phyloP scores from a whole-genome alignment of 2,113 vertebrate species.

The Reinhardtius hippoglossoides region DNA sequence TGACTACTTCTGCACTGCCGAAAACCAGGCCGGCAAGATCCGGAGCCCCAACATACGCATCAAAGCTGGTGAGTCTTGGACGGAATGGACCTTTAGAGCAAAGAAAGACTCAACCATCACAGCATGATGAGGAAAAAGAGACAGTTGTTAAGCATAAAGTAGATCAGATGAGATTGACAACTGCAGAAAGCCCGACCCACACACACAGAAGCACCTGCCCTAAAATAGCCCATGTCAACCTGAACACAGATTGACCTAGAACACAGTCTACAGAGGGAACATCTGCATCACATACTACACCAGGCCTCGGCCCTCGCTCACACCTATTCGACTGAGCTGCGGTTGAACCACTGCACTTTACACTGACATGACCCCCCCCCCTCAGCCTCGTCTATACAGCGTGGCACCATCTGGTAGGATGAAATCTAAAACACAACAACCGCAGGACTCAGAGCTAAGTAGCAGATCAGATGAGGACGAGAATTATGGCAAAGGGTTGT shows the following conservation, averaged over 20 bases:
- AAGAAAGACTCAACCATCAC: constrained; percentile 21
- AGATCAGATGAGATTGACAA: constrained; percentile 73
- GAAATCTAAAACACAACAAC: constrained; percentile 38
- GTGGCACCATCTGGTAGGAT: constrained; percentile 43
- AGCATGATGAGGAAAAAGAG: constrained; percentile 17
- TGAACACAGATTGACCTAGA: constrained; percentile 78
- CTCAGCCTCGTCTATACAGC: constrained; percentile 21
- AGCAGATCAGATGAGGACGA: constrained; percentile 15
- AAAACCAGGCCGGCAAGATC: constrained; percentile 97
- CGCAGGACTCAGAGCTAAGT: constrained; percentile 13
- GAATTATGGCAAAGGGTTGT: constrained; percentile 18
- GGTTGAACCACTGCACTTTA: constrained; percentile 47
- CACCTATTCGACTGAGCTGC: constrained; percentile 56
- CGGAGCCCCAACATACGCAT: constrained; percentile 97
- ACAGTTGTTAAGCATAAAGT: constrained; percentile 46
- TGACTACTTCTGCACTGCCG: constrained; percentile 99
- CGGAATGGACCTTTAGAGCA: not conserved
- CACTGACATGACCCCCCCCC: constrained; percentile 33
- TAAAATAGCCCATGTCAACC: constrained; percentile 72
- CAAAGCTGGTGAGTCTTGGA: constrained; percentile 90
- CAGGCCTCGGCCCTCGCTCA: constrained; percentile 39
- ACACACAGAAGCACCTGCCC: constrained; percentile 68
- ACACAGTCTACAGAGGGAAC: constrained; percentile 72
- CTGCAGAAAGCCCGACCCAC: constrained; percentile 55
- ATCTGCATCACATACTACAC: constrained; percentile 67